These are phyloP conservation scores for Lathronympha strigana DNA, from an alignment of 2,888 invertebrate species.

Conservation along the genomic window DNA sequence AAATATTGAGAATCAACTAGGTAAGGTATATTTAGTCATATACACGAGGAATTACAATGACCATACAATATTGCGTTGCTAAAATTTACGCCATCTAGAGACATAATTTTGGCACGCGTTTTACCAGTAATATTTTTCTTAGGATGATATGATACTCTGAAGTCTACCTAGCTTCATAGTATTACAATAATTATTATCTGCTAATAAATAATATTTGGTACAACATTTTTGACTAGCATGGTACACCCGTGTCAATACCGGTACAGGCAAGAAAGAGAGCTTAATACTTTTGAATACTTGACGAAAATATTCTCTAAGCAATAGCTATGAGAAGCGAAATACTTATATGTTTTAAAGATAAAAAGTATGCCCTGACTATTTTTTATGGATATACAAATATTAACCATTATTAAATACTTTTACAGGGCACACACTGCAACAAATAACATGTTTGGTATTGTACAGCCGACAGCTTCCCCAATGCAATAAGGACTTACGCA, in stretches of 20 bases:
- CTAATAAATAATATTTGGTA: conserved; percentile 60
- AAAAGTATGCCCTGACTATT: neutral
- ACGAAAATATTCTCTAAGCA: conserved; percentile 37
- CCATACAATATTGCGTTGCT: too few species aligned
- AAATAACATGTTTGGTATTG: neutral
- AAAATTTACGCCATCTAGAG: too few species aligned
- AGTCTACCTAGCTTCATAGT: conserved; percentile 1
- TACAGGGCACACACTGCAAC: neutral
- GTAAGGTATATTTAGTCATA: too few species aligned
- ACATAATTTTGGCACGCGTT: too few species aligned
- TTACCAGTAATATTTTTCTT: too few species aligned
- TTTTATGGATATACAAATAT: neutral
- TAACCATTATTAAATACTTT: too few species aligned
- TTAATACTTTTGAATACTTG: conserved; percentile 41
- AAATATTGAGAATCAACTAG: too few species aligned
- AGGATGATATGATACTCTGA: neutral
- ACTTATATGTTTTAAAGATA: conserved; percentile 1
- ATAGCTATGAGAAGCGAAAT: conserved; percentile 36
- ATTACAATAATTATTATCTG: conserved; percentile 13
- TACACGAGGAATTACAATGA: too few species aligned
- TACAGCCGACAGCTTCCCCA: too few species aligned
- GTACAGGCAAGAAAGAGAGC: conserved; percentile 28
- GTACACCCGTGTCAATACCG: conserved; percentile 32
- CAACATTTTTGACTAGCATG: conserved; percentile 64
- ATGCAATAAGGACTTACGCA: too few species aligned